phyloP scores from a whole-genome alignment of 2,888 invertebrate species.

The Ophioninae sp. region DNA sequence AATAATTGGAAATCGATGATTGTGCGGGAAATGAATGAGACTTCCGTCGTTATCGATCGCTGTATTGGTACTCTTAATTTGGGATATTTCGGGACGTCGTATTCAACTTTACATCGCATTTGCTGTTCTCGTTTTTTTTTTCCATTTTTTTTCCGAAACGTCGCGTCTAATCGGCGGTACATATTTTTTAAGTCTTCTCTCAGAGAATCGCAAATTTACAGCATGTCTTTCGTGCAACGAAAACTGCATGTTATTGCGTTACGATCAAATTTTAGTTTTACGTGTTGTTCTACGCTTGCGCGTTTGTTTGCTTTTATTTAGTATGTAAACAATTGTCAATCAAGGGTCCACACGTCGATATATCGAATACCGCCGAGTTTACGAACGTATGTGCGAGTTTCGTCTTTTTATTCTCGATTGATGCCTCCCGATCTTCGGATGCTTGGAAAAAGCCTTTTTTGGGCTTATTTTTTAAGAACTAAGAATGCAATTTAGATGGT shows the following conservation, averaged over 20 bases:
- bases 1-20: not conserved
- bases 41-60: not conserved
- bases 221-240: not conserved
- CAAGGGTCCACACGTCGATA: slow-evolving; percentile 7
- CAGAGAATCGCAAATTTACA: not conserved
- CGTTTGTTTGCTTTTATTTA: slow-evolving; percentile 6
- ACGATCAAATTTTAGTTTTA: slow-evolving; percentile 1
- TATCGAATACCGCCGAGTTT: not conserved
- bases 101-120: not conserved
- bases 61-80: slow-evolving; percentile 10
- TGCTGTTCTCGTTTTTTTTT: not conserved
- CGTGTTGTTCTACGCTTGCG: not conserved
- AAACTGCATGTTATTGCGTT: not conserved
- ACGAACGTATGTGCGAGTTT: not conserved
- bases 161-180: not conserved
- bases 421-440: too few species aligned
- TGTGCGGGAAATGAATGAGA: slow-evolving; percentile 1
- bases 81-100: not conserved
- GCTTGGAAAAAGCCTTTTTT: too few species aligned
- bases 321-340: not conserved
- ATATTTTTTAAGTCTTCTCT: not conserved
- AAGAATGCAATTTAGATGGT: too few species aligned
- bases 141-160: not conserved
- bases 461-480: too few species aligned
- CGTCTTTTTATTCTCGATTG: not conserved